phyloP scores from a whole-genome alignment of 2,888 invertebrate genomes.

The Thereva unica region DNA sequence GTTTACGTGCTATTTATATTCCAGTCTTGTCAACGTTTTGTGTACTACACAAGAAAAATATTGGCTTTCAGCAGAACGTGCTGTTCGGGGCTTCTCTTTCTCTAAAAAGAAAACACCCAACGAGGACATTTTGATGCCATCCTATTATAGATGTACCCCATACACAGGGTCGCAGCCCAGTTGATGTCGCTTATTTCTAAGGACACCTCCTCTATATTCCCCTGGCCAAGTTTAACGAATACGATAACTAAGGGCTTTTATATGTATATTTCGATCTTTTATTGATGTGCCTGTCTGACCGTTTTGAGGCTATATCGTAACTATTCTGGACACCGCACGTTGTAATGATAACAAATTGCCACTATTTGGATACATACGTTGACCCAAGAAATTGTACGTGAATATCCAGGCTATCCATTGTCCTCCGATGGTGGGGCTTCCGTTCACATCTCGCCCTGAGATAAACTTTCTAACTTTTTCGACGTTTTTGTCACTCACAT shows the following conservation, averaged over 20 bases:
- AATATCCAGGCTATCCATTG: not conserved
- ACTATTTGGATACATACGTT: slow-evolving; percentile 21
- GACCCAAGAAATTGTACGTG: not conserved
- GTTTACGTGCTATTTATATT: slow-evolving; percentile 34
- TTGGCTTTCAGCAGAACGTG: slow-evolving; percentile 35
- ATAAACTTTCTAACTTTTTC: too few relatives aligned
- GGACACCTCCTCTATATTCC: slow-evolving; percentile 1
- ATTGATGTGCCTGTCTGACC: slow-evolving; percentile 23
- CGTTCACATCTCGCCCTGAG: too few relatives aligned
- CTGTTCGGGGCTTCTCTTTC: slow-evolving; percentile 10
- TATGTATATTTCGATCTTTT: slow-evolving; percentile 25
- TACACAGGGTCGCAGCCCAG: slow-evolving; percentile 10
- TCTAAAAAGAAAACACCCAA: not conserved
- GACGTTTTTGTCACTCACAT: not conserved
- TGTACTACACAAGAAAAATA: slow-evolving; percentile 33
- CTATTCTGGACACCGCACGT: slow-evolving; percentile 23
- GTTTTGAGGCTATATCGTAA: slow-evolving; percentile 20
- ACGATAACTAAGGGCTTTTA: slow-evolving; percentile 7
- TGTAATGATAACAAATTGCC: slow-evolving; percentile 33
- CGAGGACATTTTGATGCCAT: not conserved
- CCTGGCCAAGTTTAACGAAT: not conserved
- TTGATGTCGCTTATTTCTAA: slow-evolving; percentile 13
- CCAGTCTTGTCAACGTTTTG: slow-evolving; percentile 28
- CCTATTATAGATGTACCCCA: not conserved
- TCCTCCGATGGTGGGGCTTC: not conserved